Conservation (phyloP, 2,797 vertebrate species). For the Urophycis tenuis region DNA sequence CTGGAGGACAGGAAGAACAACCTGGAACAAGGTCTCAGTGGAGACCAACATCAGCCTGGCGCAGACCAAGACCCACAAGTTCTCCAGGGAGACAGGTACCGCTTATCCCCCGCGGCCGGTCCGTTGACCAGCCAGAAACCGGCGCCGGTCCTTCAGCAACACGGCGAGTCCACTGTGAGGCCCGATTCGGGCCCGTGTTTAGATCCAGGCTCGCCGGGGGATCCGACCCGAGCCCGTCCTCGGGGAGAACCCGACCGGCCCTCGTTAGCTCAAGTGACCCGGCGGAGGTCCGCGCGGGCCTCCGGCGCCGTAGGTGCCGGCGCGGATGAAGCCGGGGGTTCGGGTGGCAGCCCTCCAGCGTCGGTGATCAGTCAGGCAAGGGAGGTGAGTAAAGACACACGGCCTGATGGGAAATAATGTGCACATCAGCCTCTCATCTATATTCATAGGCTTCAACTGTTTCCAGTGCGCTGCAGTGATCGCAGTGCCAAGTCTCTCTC, state of each 20-base stretch:
- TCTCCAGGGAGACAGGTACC: no score
- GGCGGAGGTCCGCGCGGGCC: background rate
- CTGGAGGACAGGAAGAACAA: background rate
- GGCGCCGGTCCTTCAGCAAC: background rate
- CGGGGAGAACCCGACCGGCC: background rate
- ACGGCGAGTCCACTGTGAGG: background rate
- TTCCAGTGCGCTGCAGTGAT: conserved; percentile 34
- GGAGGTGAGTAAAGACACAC: conserved; percentile 62
- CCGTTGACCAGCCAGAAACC: background rate
- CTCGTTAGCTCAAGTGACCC: background rate
- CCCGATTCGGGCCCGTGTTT: background rate
- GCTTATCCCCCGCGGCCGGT: background rate
- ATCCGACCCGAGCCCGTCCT: background rate
- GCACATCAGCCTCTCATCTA: conserved; percentile 50
- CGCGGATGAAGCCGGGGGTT: conserved; percentile 38
- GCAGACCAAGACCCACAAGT: background rate
- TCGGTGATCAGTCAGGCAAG: conserved; percentile 56
- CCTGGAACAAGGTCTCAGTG: background rate
- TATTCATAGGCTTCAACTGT: conserved; percentile 57
- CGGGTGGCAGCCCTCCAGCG: conserved; percentile 28
- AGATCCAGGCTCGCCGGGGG: background rate
- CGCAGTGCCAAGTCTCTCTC: conserved; percentile 37
- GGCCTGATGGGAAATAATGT: conserved; percentile 55
- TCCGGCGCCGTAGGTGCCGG: background rate
- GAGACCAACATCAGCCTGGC: background rate